These are phyloP conservation scores for Conops quadrifasciatus DNA, from an alignment of 2,888 invertebrate genomes.

Conservation along the genomic window DNA sequence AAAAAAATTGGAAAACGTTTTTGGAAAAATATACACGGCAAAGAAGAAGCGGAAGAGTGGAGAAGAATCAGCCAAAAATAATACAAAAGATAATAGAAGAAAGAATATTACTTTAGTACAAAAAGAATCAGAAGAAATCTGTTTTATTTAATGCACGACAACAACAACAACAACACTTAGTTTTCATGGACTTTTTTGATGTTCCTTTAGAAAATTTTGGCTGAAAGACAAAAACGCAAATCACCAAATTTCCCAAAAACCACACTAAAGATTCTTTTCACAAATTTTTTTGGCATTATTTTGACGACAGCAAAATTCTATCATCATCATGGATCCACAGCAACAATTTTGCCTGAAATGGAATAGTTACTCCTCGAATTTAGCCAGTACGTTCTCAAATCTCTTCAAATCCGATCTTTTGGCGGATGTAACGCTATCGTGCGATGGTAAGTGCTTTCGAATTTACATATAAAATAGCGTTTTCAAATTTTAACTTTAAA, in stretches of 20 bases:
- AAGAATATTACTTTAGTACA: slow-evolving; percentile 14
- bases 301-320: not conserved
- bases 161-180: slow-evolving; percentile 27
- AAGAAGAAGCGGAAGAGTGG: slow-evolving; percentile 43
- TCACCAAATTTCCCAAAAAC: not conserved
- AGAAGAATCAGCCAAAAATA: slow-evolving; percentile 12
- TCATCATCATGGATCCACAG: slow-evolving; percentile 81
- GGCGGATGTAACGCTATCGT: slow-evolving; percentile 91
- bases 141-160: slow-evolving; percentile 30
- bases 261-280: no score
- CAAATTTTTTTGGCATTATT: no score
- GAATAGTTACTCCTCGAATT: slow-evolving; percentile 94
- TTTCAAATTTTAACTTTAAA: no score
- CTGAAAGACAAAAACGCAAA: no score
- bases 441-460: slow-evolving; percentile 93
- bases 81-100: no score
- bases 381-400: slow-evolving; percentile 91
- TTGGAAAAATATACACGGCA: no score
- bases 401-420: slow-evolving; percentile 92
- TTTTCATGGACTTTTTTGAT: no score
- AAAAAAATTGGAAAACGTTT: not conserved
- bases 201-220: no score
- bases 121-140: slow-evolving; percentile 46
- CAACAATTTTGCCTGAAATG: slow-evolving; percentile 95
- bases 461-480: no score